Percentiles rank a stretch among this genome's conserved stretches.
Evolutionary conservation across 2,888 invertebrate species (phyloP).

Genomic region (Nomada ruficornis): DNA sequence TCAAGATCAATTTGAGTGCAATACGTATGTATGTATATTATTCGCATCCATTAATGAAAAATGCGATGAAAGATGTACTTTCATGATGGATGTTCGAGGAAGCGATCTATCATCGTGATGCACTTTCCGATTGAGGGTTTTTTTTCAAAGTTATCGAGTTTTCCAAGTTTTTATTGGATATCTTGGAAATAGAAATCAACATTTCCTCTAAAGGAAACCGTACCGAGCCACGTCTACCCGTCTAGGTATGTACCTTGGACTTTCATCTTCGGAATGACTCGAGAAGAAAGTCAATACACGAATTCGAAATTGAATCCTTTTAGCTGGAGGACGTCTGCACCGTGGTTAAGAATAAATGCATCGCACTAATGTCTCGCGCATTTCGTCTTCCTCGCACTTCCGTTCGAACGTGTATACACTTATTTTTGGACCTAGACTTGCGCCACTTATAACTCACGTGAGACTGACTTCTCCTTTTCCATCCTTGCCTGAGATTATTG

Average conservation of each 20-base stretch:
- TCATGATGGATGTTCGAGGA: background rate
- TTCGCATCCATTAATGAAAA: background rate
- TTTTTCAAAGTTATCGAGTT: conserved; percentile 4
- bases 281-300: background rate
- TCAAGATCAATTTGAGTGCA: background rate
- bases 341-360: conserved; percentile 60
- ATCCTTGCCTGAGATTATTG: background rate
- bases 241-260: background rate
- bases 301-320: conserved; percentile 39
- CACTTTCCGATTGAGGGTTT: conserved; percentile 5
- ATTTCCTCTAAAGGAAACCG: conserved; percentile 18
- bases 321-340: conserved; percentile 13
- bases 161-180: conserved; percentile 24
- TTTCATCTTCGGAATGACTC: conserved; percentile 25
- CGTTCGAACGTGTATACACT: conserved; percentile 44
- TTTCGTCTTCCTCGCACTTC: conserved; percentile 50
- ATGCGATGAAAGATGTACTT: background rate
- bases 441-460: conserved; percentile 60
- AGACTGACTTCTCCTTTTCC: conserved; percentile 43
- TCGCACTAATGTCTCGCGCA: conserved; percentile 42
- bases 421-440: conserved; percentile 62
- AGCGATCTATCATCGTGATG: conserved; percentile 4
- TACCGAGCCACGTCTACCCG: background rate
- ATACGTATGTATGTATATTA: background rate
- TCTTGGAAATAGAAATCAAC: conserved; percentile 18